Base-by-base conservation (phyloP, 2,888 invertebrate genomes). In the Cheilosia soror region DNA sequence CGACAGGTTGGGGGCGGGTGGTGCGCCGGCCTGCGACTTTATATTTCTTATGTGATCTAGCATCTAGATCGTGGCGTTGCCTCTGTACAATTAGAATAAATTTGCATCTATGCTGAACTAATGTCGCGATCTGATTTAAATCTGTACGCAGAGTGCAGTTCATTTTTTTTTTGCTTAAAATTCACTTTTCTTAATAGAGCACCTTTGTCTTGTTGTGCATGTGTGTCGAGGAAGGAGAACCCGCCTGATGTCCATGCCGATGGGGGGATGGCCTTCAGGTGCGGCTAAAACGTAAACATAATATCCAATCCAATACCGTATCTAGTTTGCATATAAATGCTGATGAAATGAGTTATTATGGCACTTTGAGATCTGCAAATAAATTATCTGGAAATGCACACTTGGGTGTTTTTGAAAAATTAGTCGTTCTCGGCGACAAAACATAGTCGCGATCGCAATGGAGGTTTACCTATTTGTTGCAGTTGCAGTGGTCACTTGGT, bases 261-360 rank as follows among this genome's bases (percentile, higher is more conserved):
- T 51, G 11, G 44, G 5, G 7, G 20, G 15, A 47, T 49, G 73
- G 53, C 83, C 83, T 84, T 79, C 62, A 58, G 44, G 76, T 76
- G 33, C 15, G 15, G 7, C 31, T 40, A 15, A 27, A 31, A 29
- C 31, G 42, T 37, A 53, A 55, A 47, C 66, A 73, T 44, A 60
- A 60, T 60, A 15, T 68, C 37, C 31, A 69, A 15, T 68, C 37
- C 31, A 69, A 49, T 57, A 78, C 42, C 20, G 69, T 69, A 69
- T 76, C 60, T 60, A 47, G 62, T 55, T 27, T 53, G 37, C 37
- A 31, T 62, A 72, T 62, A 72, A 20, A 20, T 66, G 71, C 66
- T 79, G 83, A 69, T 79, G 58, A 79, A 73, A 84, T 84, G 83
- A 84, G 53, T 84, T 84, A 79, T 84, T 84, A 75, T 75, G 83